phyloP scores from a whole-genome alignment of 2,888 invertebrate species.

The Eristalinus sepulchralis region DNA sequence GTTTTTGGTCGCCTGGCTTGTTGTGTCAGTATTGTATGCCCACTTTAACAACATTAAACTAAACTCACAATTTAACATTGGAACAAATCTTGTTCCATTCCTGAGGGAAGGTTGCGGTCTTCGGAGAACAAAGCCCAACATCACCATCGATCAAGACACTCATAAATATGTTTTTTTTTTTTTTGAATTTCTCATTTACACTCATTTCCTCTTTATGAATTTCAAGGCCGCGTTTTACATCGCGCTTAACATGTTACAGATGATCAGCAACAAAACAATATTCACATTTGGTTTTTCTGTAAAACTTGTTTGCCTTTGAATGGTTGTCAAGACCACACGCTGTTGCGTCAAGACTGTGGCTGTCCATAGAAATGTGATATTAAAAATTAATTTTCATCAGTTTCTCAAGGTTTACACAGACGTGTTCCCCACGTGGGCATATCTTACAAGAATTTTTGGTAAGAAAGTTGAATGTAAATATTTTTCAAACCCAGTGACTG shows the following conservation, averaged over 20 bases:
- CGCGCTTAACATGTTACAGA: neutral
- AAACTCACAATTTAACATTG: no score
- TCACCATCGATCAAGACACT: no score
- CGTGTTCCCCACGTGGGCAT: neutral
- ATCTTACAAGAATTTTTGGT: neutral
- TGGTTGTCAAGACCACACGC: neutral
- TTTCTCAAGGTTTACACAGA: neutral
- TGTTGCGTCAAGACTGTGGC: neutral
- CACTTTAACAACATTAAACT: no score
- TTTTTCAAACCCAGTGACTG: no score
- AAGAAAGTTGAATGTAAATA: neutral
- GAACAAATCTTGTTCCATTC: no score
- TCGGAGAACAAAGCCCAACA: no score
- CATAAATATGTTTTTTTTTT: no score
- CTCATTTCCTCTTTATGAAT: neutral
- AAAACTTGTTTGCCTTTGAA: neutral
- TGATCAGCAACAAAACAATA: neutral
- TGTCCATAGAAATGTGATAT: neutral
- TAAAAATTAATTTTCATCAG: neutral
- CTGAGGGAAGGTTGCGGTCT: no score
- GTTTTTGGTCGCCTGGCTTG: no score
- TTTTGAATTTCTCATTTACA: neutral
- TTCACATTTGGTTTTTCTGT: neutral
- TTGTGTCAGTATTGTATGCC: no score
- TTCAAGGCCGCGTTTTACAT: neutral